Conservation (phyloP, 2,113 vertebrate genomes). For the Lepus timidus region DNA sequence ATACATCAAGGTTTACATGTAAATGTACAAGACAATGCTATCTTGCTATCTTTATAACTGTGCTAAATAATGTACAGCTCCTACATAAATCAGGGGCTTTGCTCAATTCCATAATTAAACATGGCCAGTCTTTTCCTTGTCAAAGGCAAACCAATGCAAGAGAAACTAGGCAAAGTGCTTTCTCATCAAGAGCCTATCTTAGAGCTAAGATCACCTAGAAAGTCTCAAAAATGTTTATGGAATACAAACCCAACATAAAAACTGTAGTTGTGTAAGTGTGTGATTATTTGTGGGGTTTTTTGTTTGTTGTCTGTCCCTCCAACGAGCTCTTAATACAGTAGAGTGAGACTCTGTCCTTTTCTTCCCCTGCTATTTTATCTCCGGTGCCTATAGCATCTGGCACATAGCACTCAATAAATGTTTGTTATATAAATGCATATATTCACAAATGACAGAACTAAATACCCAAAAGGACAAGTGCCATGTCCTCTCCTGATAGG, state of each 20-base stretch:
- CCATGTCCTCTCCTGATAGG: neutral
- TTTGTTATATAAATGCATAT: neutral
- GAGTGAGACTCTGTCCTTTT: neutral
- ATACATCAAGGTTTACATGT: neutral
- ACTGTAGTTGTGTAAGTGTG: neutral
- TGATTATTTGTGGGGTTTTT: neutral
- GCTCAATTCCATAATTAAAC: neutral
- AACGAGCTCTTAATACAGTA: neutral
- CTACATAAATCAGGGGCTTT: neutral
- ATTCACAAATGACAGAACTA: neutral
- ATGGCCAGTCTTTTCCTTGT: neutral
- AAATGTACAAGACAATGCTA: neutral
- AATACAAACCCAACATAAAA: constrained; percentile 40
- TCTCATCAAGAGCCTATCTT: neutral
- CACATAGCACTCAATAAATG: neutral
- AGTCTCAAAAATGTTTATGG: constrained; percentile 41
- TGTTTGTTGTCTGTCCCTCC: neutral
- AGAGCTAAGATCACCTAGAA: neutral
- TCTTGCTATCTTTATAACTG: neutral
- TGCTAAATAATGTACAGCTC: neutral
- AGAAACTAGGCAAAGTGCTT: neutral
- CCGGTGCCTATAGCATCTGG: neutral
- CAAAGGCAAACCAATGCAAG: neutral
- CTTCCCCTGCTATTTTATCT: neutral
- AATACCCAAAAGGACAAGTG: neutral